These are phyloP conservation scores for Metopia argyrocephala DNA, from an alignment of 2,888 invertebrate genomes.

Conservation along the genomic window DNA sequence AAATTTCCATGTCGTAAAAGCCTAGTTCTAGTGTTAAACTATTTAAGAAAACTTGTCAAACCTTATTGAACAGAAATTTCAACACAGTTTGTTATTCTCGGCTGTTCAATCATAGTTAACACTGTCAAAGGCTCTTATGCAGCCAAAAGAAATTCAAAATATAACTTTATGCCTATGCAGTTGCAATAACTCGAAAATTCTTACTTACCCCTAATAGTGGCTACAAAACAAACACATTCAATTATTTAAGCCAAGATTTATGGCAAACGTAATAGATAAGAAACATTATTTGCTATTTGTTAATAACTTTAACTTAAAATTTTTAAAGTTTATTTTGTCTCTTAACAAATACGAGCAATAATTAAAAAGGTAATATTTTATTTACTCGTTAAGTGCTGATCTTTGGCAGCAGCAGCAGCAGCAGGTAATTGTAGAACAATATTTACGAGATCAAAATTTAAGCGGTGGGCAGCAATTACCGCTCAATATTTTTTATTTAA, in stretches of 20 bases:
- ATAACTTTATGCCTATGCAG: background rate
- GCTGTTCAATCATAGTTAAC: too few species aligned
- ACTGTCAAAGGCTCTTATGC: too few species aligned
- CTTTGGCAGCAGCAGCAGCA: background rate
- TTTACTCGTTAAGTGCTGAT: too few species aligned
- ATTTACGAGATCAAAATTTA: constrained; percentile 17
- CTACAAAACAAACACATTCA: background rate
- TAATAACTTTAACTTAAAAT: constrained; percentile 45
- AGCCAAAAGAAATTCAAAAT: too few species aligned
- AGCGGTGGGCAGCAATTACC: constrained; percentile 44
- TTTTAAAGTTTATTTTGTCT: constrained; percentile 10
- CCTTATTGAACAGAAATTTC: too few species aligned
- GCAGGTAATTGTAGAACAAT: constrained; percentile 26
- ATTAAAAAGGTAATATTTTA: too few species aligned
- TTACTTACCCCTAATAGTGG: constrained; percentile 21
- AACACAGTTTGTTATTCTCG: too few species aligned
- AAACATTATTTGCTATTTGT: constrained; percentile 51
- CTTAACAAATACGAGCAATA: too few species aligned
- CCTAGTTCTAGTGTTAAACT: too few species aligned
- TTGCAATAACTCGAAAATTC: background rate
- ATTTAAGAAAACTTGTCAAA: too few species aligned
- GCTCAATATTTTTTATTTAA: constrained; percentile 50
- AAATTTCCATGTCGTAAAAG: too few species aligned
- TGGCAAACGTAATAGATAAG: background rate
- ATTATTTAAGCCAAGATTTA: constrained; percentile 16